Evolutionary conservation across 1,140 invertebrate species (phyloP).

Genomic region (Drosophila guanche): DNA sequence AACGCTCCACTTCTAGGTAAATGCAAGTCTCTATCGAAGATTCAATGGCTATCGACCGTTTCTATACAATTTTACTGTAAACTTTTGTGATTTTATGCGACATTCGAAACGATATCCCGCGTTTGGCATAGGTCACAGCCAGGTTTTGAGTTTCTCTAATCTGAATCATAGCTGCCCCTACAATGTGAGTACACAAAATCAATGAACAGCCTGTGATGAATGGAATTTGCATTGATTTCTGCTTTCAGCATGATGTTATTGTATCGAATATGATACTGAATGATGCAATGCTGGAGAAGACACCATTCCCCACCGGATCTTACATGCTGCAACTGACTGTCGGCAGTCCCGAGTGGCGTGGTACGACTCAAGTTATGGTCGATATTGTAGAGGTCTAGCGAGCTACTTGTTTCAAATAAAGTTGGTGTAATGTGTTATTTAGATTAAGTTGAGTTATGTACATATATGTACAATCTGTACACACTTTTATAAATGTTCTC

Average conservation of each 20-base stretch:
- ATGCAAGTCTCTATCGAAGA: slow-evolving; percentile 11
- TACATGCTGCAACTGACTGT: slow-evolving; percentile 21
- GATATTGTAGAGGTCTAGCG: slow-evolving; percentile 13
- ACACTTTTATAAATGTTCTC: no score
- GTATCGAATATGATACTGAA: slow-evolving; percentile 1
- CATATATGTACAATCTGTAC: no score
- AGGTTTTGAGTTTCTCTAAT: background rate
- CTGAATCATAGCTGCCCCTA: slow-evolving; percentile 21
- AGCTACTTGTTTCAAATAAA: background rate
- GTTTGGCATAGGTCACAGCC: background rate
- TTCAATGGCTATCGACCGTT: slow-evolving; percentile 20
- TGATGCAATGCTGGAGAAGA: slow-evolving; percentile 16
- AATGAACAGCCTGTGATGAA: fast-evolving
- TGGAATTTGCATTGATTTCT: background rate
- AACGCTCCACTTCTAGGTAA: background rate
- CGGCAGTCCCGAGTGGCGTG: slow-evolving; percentile 14
- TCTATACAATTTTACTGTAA: slow-evolving; percentile 14
- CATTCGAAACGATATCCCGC: slow-evolving; percentile 3
- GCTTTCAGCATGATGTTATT: slow-evolving; percentile 18
- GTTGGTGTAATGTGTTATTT: no score
- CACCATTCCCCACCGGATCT: slow-evolving; percentile 15
- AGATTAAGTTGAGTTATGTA: no score
- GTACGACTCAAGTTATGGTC: slow-evolving; percentile 20
- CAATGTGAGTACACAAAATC: background rate
- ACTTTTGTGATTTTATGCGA: slow-evolving; percentile 5